A percentile compares a stretch with the other conserved stretches of the same genome.
Evolutionary conservation across 2,113 vertebrate species (phyloP).

Genomic region (Cyprinodon brontotheroides): DNA sequence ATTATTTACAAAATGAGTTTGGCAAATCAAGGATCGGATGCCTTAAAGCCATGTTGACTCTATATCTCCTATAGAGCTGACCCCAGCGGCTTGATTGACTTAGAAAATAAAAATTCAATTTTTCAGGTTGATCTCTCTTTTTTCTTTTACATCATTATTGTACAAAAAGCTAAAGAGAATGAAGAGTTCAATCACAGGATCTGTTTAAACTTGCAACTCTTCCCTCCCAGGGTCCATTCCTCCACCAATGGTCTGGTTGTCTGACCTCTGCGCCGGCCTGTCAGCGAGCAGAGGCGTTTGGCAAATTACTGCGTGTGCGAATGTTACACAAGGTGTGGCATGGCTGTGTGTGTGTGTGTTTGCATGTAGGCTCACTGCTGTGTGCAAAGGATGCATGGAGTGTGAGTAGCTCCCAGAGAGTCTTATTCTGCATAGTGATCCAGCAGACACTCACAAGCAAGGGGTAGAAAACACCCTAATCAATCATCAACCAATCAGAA

Average conservation of each 20-base stretch:
- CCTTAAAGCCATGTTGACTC: slow-evolving; percentile 95
- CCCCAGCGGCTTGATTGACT: slow-evolving; percentile 92
- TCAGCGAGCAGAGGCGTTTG: slow-evolving; percentile 86
- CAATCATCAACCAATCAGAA: slow-evolving; percentile 47
- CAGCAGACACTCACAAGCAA: slow-evolving; percentile 73
- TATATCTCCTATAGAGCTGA: slow-evolving; percentile 89
- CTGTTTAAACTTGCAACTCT: slow-evolving; percentile 80
- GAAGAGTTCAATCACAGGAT: slow-evolving; percentile 87
- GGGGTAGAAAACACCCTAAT: slow-evolving; percentile 36
- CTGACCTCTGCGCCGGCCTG: slow-evolving; percentile 77
- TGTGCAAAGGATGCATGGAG: slow-evolving; percentile 42
- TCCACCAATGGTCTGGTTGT: slow-evolving; percentile 65
- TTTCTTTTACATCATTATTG: slow-evolving; percentile 81
- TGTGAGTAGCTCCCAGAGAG: slow-evolving; percentile 74
- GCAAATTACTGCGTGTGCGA: slow-evolving; percentile 78
- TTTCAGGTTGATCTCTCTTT: slow-evolving; percentile 81
- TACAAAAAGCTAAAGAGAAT: slow-evolving; percentile 98
- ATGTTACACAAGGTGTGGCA: slow-evolving; percentile 17
- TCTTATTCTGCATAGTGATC: slow-evolving; percentile 77
- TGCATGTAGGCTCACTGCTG: slow-evolving; percentile 36
- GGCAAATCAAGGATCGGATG: slow-evolving; percentile 82
- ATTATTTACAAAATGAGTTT: slow-evolving; percentile 95
- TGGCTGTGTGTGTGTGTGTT: slow-evolving; percentile 4
- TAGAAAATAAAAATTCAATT: slow-evolving; percentile 99
- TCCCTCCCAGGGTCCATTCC: slow-evolving; percentile 68